A percentile compares a stretch with the other conserved stretches of the same genome.
Evolutionary conservation across 2,113 vertebrate species (phyloP).

Genomic region (Xerus inauris): DNA sequence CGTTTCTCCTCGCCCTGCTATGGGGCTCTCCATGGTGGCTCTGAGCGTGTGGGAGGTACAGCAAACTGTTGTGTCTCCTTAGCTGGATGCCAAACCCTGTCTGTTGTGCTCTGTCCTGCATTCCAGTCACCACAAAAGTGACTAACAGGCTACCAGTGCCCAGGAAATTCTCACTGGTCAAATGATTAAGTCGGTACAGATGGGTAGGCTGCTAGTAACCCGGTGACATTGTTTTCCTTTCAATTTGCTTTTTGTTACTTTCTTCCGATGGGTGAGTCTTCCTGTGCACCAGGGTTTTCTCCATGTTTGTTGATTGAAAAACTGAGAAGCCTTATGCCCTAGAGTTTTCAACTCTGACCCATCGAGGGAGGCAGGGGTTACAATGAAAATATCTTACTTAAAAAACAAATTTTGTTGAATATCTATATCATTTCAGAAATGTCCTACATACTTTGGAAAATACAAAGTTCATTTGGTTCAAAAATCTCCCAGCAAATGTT

Average conservation of each 20-base stretch:
- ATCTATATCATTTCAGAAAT: not conserved
- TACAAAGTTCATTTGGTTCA: not conserved
- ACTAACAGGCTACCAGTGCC: not conserved
- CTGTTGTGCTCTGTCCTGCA: fast-evolving
- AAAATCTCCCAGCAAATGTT: not conserved
- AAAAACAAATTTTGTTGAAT: not conserved
- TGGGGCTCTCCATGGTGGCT: not conserved
- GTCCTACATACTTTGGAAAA: not conserved
- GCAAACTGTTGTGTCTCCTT: not conserved
- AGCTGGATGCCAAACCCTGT: not conserved
- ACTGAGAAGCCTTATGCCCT: not conserved
- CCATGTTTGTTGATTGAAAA: not conserved
- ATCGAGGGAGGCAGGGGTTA: not conserved
- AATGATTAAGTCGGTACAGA: not conserved
- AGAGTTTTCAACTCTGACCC: not conserved
- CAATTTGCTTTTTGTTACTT: not conserved
- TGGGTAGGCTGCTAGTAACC: not conserved
- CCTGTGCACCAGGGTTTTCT: not conserved
- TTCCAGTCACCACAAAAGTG: too few species aligned
- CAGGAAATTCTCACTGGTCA: not conserved
- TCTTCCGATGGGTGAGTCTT: not conserved
- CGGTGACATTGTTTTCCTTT: not conserved
- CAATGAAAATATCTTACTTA: not conserved
- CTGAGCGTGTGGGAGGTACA: too few species aligned
- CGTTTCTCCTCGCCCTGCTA: not conserved